Base-by-base conservation (phyloP, 2,797 vertebrate genomes). In the Danio jaintianensis region DNA sequence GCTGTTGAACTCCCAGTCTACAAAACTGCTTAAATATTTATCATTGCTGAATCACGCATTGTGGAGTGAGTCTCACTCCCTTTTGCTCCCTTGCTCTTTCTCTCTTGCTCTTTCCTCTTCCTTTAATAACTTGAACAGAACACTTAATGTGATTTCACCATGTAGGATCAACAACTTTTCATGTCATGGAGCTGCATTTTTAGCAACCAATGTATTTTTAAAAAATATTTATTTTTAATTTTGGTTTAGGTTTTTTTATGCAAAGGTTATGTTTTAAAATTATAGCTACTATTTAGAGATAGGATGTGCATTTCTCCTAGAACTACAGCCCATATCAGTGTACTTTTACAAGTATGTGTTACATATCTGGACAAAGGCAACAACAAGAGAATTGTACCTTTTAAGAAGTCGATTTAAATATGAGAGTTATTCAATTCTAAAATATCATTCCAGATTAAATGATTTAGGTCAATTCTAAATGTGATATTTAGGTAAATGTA, bases 21-120 rank as follows among this genome's bases (percentile, higher is more conserved):
- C 83, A 81, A 70, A 36, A 20, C 69, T 79, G 50, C 83, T 92
- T 88, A 92, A 93, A 91, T 90, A 92, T 93, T 87, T 56, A 92
- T 87, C 87, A 84, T 76, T 88, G 89, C 88, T 91, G 91, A 93
- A 87, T 93, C 91, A 92, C 89, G 84, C 86, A 78, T 86, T 80
- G 84, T 73, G 75, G 55, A 79, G 40, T 29, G 9, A n/a, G 64
- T 62, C 20, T 6, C 61, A 45, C 20, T 42, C 55, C 80, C 45
- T 38, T 48, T 52, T 64, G 66, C 58, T 78, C 62, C 22, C 55
- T 80, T 52, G 56, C 59, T 78, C 47, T 68, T 43, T 50, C 45
- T 15, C 61, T 64, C 71, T 63, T 58, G 72, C 74, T 71, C 45
- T n/a, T 6, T 66, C 55, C 22, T n/a, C 15, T n/a, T 12, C 10